Conservation (phyloP, 2,113 vertebrate genomes). For the Catharus minimus region DNA sequence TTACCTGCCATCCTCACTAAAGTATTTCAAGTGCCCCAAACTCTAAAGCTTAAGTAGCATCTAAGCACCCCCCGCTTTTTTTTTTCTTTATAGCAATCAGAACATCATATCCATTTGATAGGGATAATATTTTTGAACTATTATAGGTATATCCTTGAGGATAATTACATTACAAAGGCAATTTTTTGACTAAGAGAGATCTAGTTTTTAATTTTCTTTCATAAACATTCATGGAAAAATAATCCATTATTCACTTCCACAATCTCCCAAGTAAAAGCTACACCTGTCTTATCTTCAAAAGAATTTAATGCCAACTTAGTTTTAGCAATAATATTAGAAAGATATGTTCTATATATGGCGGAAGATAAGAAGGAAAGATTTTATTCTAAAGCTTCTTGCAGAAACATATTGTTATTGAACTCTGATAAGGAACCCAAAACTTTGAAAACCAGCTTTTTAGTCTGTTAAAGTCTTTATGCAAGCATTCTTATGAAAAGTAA, state of each 20-base stretch:
- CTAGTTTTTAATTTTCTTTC: neutral
- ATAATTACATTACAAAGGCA: neutral
- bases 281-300: neutral
- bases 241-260: neutral
- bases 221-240: neutral
- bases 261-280: neutral
- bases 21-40: neutral
- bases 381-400: neutral
- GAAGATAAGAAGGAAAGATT: neutral
- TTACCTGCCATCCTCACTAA: neutral
- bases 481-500: neutral
- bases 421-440: neutral
- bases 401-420: neutral
- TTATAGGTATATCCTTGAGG: neutral
- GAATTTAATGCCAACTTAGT: neutral
- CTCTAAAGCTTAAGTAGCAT: neutral
- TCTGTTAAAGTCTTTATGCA: neutral
- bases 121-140: neutral
- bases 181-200: neutral
- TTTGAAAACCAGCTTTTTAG: neutral
- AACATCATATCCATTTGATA: neutral
- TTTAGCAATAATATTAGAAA: neutral
- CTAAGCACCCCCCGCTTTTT: fast-evolving
- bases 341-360: neutral
- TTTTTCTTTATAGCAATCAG: neutral